Percentiles rank a stretch among this genome's conserved stretches.
These are phyloP conservation scores for Magallana ariakensis DNA, from an alignment of 1,140 invertebrate genomes.

Conservation along the genomic window DNA sequence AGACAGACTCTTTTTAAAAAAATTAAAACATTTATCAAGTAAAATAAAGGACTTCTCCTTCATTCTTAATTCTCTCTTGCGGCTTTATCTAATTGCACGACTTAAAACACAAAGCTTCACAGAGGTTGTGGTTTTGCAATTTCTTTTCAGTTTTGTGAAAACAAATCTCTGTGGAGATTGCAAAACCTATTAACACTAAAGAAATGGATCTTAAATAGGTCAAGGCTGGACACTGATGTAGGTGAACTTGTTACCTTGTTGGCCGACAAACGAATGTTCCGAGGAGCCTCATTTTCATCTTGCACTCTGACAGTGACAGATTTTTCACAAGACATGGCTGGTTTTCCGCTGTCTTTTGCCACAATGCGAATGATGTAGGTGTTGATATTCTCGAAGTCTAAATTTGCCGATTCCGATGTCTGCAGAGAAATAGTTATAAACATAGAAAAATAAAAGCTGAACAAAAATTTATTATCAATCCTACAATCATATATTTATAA, in stretches of 20 bases:
- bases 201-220: not conserved
- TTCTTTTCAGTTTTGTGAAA: not conserved
- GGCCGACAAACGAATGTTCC: constrained; percentile 22
- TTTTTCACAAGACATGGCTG: constrained; percentile 48
- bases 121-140: no score
- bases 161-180: not conserved
- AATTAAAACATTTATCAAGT: no score
- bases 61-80: not conserved
- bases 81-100: constrained; percentile 20
- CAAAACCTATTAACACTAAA: not conserved
- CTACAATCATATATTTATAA: no score
- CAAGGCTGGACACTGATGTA: not conserved
- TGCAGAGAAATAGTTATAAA: not conserved
- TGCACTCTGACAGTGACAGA: constrained; percentile 40
- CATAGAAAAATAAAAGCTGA: no score
- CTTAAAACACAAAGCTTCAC: no score
- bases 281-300: constrained; percentile 56
- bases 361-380: constrained; percentile 44
- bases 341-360: constrained; percentile 49
- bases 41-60: no score
- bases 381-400: constrained; percentile 50
- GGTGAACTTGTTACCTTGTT: constrained; percentile 7
- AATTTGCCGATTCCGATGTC: constrained; percentile 38
- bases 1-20: no score
- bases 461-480: no score